Evolutionary conservation across 2,113 vertebrate species (phyloP).

Genomic region (Pteronura brasiliensis): DNA sequence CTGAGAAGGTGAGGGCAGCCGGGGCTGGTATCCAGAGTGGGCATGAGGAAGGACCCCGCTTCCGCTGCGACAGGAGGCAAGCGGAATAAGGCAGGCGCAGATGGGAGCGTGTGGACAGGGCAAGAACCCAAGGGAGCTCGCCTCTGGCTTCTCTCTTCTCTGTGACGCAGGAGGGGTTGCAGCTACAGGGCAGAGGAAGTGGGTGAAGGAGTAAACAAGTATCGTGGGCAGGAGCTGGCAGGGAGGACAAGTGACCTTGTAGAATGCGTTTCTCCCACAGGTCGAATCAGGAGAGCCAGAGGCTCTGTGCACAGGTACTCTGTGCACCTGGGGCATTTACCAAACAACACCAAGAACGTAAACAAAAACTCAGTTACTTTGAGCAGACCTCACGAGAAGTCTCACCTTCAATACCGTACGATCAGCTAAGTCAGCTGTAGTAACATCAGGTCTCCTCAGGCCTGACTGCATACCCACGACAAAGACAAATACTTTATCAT

Average conservation of each 20-base stretch:
- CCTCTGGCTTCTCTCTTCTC: background rate
- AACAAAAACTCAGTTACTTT: accelerated
- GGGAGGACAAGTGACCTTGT: background rate
- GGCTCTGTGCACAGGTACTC: background rate
- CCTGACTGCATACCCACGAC: background rate
- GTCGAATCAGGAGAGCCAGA: background rate
- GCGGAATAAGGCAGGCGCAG: background rate
- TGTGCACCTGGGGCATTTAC: background rate
- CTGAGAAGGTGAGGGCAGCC: background rate
- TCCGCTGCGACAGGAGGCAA: background rate
- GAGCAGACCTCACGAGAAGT: background rate
- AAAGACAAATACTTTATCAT: background rate
- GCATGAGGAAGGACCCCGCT: background rate
- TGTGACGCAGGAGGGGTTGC: background rate
- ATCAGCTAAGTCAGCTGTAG: background rate
- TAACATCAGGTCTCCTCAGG: background rate
- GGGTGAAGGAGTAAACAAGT: background rate
- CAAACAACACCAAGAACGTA: background rate
- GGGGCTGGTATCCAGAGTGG: too few species aligned
- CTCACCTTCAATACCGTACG: background rate
- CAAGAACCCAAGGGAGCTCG: background rate
- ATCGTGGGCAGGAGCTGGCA: background rate
- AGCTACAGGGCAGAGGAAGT: too few species aligned
- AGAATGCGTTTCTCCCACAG: accelerated
- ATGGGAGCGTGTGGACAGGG: accelerated